Percentiles rank a stretch among this genome's conserved stretches.
Conservation (phyloP, 2,797 vertebrate species). For the Melanogrammus aeglefinus region DNA sequence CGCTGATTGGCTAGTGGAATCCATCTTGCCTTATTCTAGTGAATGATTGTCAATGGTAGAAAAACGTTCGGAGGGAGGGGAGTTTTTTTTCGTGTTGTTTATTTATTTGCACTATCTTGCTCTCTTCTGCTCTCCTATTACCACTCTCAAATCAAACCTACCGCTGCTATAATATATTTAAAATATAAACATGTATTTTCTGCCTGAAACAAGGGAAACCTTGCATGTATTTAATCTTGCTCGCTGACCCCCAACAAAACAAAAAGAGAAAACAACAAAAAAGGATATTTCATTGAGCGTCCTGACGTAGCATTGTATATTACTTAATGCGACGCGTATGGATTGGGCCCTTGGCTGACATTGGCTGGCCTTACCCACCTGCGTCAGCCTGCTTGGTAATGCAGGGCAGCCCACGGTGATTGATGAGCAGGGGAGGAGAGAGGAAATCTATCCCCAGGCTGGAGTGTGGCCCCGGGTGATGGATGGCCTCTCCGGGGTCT, state of each 20-base stretch:
- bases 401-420: conserved; percentile 68
- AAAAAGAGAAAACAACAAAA: neutral
- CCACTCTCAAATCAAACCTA: neutral
- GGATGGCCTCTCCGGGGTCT: conserved; percentile 69
- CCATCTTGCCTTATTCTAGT: too few species aligned
- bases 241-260: neutral
- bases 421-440: conserved; percentile 70
- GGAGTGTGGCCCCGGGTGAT: conserved; percentile 63
- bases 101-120: too few species aligned
- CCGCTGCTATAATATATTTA: conserved; percentile 1
- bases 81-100: too few species aligned
- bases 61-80: too few species aligned
- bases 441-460: conserved; percentile 75
- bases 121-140: neutral
- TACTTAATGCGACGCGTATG: conserved; percentile 25
- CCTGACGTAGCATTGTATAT: conserved; percentile 11
- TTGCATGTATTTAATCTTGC: neutral
- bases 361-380: conserved; percentile 60
- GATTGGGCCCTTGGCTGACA: conserved; percentile 55
- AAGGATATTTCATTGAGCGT: conserved; percentile 17
- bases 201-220: neutral
- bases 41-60: too few species aligned
- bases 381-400: conserved; percentile 70
- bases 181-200: neutral
- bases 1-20: too few species aligned